These are phyloP conservation scores for Emmelina monodactyla DNA, from an alignment of 2,888 invertebrate species.

Conservation along the genomic window DNA sequence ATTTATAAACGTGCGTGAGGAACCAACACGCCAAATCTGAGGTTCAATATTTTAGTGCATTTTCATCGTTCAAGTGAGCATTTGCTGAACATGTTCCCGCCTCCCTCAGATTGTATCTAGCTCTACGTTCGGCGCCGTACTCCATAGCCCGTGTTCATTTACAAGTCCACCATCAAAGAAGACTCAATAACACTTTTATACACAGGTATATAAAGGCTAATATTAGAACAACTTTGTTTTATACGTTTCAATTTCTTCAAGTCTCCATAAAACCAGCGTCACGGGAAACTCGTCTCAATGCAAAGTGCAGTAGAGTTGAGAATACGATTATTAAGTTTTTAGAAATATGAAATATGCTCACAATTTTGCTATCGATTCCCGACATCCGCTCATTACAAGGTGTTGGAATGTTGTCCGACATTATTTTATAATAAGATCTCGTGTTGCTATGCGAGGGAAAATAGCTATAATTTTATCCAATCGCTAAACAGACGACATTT, in stretches of 20 bases:
- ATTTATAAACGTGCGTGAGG: background rate
- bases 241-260: slow-evolving; percentile 29
- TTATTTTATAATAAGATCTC: slow-evolving; percentile 46
- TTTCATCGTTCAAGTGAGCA: no score
- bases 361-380: slow-evolving; percentile 58
- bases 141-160: slow-evolving; percentile 42
- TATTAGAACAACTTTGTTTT: slow-evolving; percentile 35
- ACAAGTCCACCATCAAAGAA: slow-evolving; percentile 32
- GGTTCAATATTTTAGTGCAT: background rate
- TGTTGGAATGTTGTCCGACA: slow-evolving; percentile 54
- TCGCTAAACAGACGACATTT: no score
- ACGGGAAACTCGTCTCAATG: no score
- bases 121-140: slow-evolving; percentile 44
- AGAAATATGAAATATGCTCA: slow-evolving; percentile 48
- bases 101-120: slow-evolving; percentile 45
- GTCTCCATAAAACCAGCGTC: slow-evolving; percentile 19
- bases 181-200: slow-evolving; percentile 31
- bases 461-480: slow-evolving; percentile 24
- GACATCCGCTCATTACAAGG: slow-evolving; percentile 61
- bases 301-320: background rate
- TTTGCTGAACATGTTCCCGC: slow-evolving; percentile 9
- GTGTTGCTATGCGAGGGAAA: slow-evolving; percentile 29
- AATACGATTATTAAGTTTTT: slow-evolving; percentile 9
- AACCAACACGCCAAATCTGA: background rate
- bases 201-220: slow-evolving; percentile 33